phyloP scores from a whole-genome alignment of 2,888 invertebrate species.

The Gasteruption jaculator region DNA sequence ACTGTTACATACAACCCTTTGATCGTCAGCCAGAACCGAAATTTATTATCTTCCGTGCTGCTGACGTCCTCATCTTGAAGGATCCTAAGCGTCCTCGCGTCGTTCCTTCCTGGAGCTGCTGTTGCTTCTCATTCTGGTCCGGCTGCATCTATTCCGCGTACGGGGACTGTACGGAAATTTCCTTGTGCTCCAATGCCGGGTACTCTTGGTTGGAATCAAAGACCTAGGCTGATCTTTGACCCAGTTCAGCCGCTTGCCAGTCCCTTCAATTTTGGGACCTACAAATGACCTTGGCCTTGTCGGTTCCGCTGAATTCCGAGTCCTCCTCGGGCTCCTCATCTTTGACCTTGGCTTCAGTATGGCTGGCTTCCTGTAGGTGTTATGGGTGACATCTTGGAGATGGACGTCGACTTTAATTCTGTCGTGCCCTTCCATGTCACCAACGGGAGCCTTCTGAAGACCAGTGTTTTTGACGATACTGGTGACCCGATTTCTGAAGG shows the following conservation, averaged over 20 bases:
- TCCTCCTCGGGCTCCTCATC: conserved; percentile 35
- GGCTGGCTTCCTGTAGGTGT: conserved; percentile 34
- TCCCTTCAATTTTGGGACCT: conserved; percentile 57
- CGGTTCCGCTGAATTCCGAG: conserved; percentile 40
- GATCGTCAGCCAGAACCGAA: too few relatives aligned
- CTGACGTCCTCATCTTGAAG: too few relatives aligned
- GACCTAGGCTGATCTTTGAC: conserved; percentile 63
- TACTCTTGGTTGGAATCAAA: conserved; percentile 55
- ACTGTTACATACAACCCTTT: too few relatives aligned
- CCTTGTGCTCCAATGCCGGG: conserved; percentile 40
- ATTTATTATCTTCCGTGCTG: too few relatives aligned
- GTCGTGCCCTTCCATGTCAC: too few relatives aligned
- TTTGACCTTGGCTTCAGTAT: conserved; percentile 33
- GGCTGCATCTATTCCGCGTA: conserved; percentile 33
- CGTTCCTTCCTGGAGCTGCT: conserved; percentile 12
- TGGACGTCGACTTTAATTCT: too few relatives aligned
- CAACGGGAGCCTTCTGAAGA: too few relatives aligned
- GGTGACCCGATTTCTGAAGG: too few relatives aligned
- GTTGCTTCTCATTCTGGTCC: conserved; percentile 23
- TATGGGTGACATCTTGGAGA: too few relatives aligned
- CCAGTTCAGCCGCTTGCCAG: conserved; percentile 62
- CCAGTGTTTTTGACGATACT: too few relatives aligned
- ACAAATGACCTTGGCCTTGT: conserved; percentile 44
- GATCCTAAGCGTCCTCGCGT: conserved; percentile 14
- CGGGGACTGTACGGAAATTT: conserved; percentile 39